Evolutionary conservation across 2,113 vertebrate genomes (phyloP).

Genomic region (Gavia stellata): DNA sequence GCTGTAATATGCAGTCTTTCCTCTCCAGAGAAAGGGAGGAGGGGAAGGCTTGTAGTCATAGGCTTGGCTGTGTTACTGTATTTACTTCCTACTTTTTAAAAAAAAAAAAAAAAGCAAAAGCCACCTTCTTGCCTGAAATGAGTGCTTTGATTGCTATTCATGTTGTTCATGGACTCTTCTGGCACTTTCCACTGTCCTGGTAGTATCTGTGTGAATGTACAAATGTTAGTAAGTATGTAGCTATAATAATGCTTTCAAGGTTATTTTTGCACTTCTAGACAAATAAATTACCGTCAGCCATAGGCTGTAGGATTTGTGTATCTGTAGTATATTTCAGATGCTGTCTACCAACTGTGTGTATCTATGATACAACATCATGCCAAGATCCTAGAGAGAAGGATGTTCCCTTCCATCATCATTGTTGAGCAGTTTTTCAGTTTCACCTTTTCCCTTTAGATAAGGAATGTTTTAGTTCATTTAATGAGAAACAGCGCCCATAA

Average conservation of each 20-base stretch:
- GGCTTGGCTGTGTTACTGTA: neutral
- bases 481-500: neutral
- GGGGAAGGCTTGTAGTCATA: neutral
- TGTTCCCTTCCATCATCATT: neutral
- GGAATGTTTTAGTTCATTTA: neutral
- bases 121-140: neutral
- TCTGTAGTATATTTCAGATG: neutral
- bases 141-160: neutral
- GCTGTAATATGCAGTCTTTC: neutral
- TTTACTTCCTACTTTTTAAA: slow-evolving; percentile 3
- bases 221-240: neutral
- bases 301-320: neutral
- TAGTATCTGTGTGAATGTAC: neutral
- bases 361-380: neutral
- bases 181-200: neutral
- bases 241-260: neutral
- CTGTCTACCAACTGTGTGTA: accelerated
- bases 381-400: neutral
- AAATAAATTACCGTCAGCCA: neutral
- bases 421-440: neutral
- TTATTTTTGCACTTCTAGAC: neutral
- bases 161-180: neutral
- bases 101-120: no score
- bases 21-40: slow-evolving; percentile 37
- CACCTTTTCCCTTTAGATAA: neutral